A percentile compares a stretch with the other conserved stretches of the same genome.
These are phyloP conservation scores for Chloroclystis v-ata DNA, from an alignment of 2,888 invertebrate genomes.

Conservation along the genomic window DNA sequence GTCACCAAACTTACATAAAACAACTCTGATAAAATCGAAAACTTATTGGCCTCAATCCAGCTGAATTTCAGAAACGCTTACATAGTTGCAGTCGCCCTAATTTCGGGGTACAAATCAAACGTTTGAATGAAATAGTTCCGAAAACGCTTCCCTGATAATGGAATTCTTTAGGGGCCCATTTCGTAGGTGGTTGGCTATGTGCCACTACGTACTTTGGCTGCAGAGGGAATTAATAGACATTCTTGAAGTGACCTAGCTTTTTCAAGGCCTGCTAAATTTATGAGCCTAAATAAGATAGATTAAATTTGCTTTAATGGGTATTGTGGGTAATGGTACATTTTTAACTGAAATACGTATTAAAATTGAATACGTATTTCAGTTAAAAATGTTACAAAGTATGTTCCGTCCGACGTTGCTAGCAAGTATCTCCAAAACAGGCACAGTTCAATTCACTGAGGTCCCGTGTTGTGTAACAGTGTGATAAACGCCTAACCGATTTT, in stretches of 20 bases:
- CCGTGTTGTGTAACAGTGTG: too few relatives aligned
- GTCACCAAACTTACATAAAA: background rate
- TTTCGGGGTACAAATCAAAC: conserved; percentile 29
- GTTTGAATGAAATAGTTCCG: conserved; percentile 49
- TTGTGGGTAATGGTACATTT: too few relatives aligned
- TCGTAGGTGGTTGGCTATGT: conserved; percentile 15
- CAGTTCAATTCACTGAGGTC: too few relatives aligned
- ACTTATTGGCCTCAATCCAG: background rate
- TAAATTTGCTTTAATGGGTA: background rate
- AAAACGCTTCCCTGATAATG: conserved; percentile 46
- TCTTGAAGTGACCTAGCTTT: conserved; percentile 1
- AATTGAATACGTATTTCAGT: too few relatives aligned
- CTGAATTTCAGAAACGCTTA: conserved; percentile 2
- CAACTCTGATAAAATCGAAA: background rate
- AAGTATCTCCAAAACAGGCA: too few relatives aligned
- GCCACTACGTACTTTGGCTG: conserved; percentile 14
- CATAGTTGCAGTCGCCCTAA: conserved; percentile 2
- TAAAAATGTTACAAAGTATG: too few relatives aligned
- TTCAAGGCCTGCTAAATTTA: background rate
- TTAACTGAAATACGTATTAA: too few relatives aligned
- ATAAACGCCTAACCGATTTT: too few relatives aligned
- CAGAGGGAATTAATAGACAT: conserved; percentile 15
- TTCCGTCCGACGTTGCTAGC: too few relatives aligned
- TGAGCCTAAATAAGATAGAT: background rate
- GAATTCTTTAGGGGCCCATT: conserved; percentile 44